A percentile compares a stretch with the other conserved stretches of the same genome.
Conservation (phyloP, 2,888 invertebrate genomes). For the Serrognathus titanus region DNA sequence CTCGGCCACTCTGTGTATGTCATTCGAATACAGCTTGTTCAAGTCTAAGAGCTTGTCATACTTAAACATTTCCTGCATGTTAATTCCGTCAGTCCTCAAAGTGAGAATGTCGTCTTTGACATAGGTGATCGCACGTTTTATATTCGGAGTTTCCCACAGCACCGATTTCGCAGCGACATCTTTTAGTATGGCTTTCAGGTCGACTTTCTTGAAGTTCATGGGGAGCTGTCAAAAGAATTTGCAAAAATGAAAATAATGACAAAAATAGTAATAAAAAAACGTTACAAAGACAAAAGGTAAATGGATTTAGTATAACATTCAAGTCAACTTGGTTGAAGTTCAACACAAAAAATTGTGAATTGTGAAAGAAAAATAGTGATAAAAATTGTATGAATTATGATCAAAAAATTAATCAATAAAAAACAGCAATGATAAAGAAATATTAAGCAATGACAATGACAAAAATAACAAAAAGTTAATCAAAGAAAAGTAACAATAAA, state of each 20-base stretch:
- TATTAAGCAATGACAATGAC: too few species aligned
- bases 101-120: conserved; percentile 60
- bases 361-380: too few species aligned
- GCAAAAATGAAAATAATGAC: background rate
- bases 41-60: conserved; percentile 75
- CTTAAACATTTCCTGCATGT: conserved; percentile 87
- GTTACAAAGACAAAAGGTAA: conserved; percentile 2
- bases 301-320: too few species aligned
- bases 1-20: conserved; percentile 85
- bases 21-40: conserved; percentile 85
- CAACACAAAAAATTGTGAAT: too few species aligned
- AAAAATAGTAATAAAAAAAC: background rate
- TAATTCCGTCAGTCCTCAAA: conserved; percentile 94
- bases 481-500: too few species aligned
- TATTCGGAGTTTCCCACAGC: conserved; percentile 74
- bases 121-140: conserved; percentile 81
- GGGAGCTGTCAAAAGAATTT: conserved; percentile 50
- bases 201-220: conserved; percentile 63
- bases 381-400: too few species aligned
- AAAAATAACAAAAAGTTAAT: too few species aligned
- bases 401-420: too few species aligned
- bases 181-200: conserved; percentile 71
- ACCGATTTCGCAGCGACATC: conserved; percentile 69
- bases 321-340: too few species aligned
- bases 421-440: too few species aligned